Percentiles rank a stretch among this genome's conserved stretches.
Evolutionary conservation across 2,888 invertebrate species (phyloP).

Genomic region (Bellardia bayeri): DNA sequence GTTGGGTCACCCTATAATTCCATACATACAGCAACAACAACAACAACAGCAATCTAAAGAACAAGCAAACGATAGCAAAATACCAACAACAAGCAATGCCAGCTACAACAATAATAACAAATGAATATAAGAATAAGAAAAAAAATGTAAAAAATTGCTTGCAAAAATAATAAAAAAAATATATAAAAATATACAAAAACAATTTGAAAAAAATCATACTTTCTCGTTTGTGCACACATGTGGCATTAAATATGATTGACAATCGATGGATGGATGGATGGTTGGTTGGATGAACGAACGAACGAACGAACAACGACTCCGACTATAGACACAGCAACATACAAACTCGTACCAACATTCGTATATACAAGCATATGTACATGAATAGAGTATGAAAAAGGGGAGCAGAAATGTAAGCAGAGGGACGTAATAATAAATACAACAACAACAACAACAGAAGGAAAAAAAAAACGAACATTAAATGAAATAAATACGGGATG

Average conservation of each 20-base stretch:
- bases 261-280: slow-evolving; percentile 78
- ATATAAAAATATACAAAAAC: slow-evolving; percentile 23
- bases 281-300: slow-evolving; percentile 59
- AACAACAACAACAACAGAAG: slow-evolving; percentile 8
- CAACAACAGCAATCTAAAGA: slow-evolving; percentile 36
- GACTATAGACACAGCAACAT: slow-evolving; percentile 21
- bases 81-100: slow-evolving; percentile 50
- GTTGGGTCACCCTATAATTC: slow-evolving; percentile 59
- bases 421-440: slow-evolving; percentile 9
- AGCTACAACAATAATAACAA: slow-evolving; percentile 55
- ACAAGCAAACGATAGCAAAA: slow-evolving; percentile 59
- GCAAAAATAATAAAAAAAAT: too few species aligned
- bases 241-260: slow-evolving; percentile 79
- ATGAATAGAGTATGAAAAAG: neutral
- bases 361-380: neutral
- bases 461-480: slow-evolving; percentile 53
- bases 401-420: neutral
- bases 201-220: slow-evolving; percentile 66
- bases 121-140: slow-evolving; percentile 65
- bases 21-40: slow-evolving; percentile 41
- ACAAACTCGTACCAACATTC: slow-evolving; percentile 10
- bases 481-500: slow-evolving; percentile 69
- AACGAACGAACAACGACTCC: slow-evolving; percentile 69
- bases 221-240: slow-evolving; percentile 79
- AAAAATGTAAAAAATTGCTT: slow-evolving; percentile 58